Evolutionary conservation across 1,140 invertebrate genomes (phyloP).

Genomic region (Cydia strobilella): DNA sequence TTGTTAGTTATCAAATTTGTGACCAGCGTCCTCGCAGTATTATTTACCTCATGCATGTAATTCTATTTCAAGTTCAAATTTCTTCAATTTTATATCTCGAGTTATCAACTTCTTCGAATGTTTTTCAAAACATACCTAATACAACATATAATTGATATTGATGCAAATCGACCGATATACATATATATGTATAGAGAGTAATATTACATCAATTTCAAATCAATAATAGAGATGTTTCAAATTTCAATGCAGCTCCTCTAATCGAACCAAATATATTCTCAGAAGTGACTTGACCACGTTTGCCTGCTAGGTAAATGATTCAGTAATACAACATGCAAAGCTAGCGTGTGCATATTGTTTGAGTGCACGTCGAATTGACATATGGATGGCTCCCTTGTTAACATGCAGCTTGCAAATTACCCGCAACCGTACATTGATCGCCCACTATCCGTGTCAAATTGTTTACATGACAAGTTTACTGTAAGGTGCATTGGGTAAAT

Average conservation of each 20-base stretch:
- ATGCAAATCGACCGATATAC: no score
- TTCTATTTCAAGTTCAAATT: no score
- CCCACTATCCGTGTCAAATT: slow-evolving; percentile 2
- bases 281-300: background rate
- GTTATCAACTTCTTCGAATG: no score
- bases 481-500: background rate
- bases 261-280: slow-evolving; percentile 4
- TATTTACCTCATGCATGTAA: no score
- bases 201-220: background rate
- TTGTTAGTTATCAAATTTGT: no score
- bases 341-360: slow-evolving; percentile 19
- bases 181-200: no score
- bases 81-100: no score
- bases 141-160: no score
- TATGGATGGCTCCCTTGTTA: slow-evolving; percentile 30
- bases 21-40: no score
- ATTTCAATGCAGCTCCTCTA: background rate
- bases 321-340: slow-evolving; percentile 3
- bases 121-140: no score
- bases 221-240: background rate
- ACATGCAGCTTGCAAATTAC: slow-evolving; percentile 30
- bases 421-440: slow-evolving; percentile 15
- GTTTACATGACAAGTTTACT: background rate
- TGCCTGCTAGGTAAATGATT: slow-evolving; percentile 8
- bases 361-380: slow-evolving; percentile 24